Evolutionary conservation across 1,140 invertebrate species (phyloP).

Genomic region (Orchesella cincta): DNA sequence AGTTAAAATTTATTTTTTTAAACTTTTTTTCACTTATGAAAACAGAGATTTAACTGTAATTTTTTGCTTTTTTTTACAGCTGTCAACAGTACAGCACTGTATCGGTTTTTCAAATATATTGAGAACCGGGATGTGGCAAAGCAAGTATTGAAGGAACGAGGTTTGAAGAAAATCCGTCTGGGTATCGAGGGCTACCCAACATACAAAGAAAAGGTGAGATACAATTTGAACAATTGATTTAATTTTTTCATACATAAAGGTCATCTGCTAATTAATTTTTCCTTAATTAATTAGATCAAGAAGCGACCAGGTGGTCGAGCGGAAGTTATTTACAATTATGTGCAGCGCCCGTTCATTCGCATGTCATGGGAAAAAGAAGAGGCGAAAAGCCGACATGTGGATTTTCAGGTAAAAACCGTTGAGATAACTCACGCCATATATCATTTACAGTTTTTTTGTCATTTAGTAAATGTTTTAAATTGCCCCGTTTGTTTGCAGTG

Average conservation of each 20-base stretch:
- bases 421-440: neutral
- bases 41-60: neutral
- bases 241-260: neutral
- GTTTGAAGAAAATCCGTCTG: conserved; percentile 97
- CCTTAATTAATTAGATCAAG: conserved; percentile 57
- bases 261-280: conserved; percentile 5
- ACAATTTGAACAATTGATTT: conserved; percentile 53
- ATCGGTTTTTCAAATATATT: conserved; percentile 99
- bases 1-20: conserved; percentile 20
- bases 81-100: conserved; percentile 86
- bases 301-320: conserved; percentile 85
- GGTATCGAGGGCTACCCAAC: conserved; percentile 99
- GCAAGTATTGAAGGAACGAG: conserved; percentile 96
- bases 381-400: conserved; percentile 96
- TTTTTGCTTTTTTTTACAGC: conserved; percentile 60
- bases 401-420: conserved; percentile 70
- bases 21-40: conserved; percentile 35
- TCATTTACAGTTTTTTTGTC: neutral
- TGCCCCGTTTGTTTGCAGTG: conserved; percentile 65
- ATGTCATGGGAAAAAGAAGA: conserved; percentile 99
- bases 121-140: conserved; percentile 99
- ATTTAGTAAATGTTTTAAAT: neutral
- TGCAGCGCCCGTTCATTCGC: conserved; percentile 98
- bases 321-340: conserved; percentile 99
- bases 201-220: conserved; percentile 90